Evolutionary conservation across 2,113 vertebrate species (phyloP), one percentile per base, ranked within the genome.

Genomic region (Phyllostomus hastatus): DNA sequence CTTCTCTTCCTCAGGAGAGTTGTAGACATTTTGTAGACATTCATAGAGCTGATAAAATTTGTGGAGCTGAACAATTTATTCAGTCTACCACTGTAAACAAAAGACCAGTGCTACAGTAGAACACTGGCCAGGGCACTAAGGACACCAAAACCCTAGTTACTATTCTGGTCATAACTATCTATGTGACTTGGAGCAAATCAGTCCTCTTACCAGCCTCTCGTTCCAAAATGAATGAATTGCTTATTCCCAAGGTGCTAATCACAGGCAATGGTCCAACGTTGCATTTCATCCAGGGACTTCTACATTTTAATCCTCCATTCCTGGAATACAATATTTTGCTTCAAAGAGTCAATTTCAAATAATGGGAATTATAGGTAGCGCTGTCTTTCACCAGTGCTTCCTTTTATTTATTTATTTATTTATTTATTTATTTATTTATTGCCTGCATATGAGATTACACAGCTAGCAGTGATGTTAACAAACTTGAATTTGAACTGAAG

Each of bases 291-390:
- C 28, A 61, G 48, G 43, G 8, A 8, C 20, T 96, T 76, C 81
- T 70, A 17, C 43, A 33, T 95, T 96, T 84, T 87, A 41, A 41
- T 59, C 33, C 82, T 15, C 67, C 24, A 19, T 4, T 84, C 57
- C 70, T 85, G 12, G 78, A 67, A 70, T 90, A 85, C 85, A 86
- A 61, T 57, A 50, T 76, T 84, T 84, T 69, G 87, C 19, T 83
- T 94, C 70, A 90, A 93, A 92, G 35, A 66, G 8, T 81, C n/a
- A 83, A 54, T 81, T 72, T 95, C 95, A 84, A 73, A 81, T 78
- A 52, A 76, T 83, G 31, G 70, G 41, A 43, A 89, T 64, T 88
- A n/a, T 1, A 59, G 50, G 66, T 19, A 78, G 50, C 38, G 8
- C 35, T 61, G 9, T 46, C 67, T 95, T 31, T 90, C 69, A 57